A percentile compares a stretch with the other conserved stretches of the same genome.
Evolutionary conservation across 2,113 vertebrate genomes (phyloP).

Genomic region (Oreochromis niloticus): DNA sequence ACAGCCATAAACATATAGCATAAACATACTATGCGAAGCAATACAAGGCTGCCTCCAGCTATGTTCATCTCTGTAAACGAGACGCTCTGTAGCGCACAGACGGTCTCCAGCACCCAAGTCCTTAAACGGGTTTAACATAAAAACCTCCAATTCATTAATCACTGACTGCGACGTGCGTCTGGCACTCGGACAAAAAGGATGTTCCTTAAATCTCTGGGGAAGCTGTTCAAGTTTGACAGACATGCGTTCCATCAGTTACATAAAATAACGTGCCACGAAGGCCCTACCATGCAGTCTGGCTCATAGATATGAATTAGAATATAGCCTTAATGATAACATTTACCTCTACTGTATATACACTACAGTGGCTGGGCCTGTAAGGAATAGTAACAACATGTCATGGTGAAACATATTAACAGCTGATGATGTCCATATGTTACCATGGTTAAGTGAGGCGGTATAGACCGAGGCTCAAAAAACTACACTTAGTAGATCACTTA

Average conservation of each 20-base stretch:
- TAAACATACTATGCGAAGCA: slow-evolving; percentile 40
- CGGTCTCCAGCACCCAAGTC: slow-evolving; percentile 22
- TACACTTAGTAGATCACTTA: background rate
- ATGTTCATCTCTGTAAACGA: slow-evolving; percentile 31
- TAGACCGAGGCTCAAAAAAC: background rate
- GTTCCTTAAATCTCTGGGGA: slow-evolving; percentile 56
- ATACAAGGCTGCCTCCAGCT: background rate
- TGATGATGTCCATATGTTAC: slow-evolving; percentile 77
- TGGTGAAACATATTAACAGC: slow-evolving; percentile 68
- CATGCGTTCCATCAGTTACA: slow-evolving; percentile 57
- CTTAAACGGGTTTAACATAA: slow-evolving; percentile 56
- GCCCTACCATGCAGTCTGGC: slow-evolving; percentile 61
- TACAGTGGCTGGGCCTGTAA: slow-evolving; percentile 73
- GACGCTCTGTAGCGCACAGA: background rate
- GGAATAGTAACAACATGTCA: slow-evolving; percentile 77
- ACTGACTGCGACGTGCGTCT: slow-evolving; percentile 37
- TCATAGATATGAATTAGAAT: slow-evolving; percentile 74
- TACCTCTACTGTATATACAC: slow-evolving; percentile 75
- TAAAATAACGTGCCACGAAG: slow-evolving; percentile 57
- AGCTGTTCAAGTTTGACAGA: slow-evolving; percentile 58
- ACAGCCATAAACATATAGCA: slow-evolving; percentile 61
- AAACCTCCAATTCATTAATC: slow-evolving; percentile 51
- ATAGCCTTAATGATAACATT: slow-evolving; percentile 78
- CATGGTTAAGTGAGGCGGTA: slow-evolving; percentile 31
- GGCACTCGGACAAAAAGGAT: slow-evolving; percentile 48